Evolutionary conservation across 2,797 vertebrate genomes (phyloP).

Genomic region (Jordanella pulchra): DNA sequence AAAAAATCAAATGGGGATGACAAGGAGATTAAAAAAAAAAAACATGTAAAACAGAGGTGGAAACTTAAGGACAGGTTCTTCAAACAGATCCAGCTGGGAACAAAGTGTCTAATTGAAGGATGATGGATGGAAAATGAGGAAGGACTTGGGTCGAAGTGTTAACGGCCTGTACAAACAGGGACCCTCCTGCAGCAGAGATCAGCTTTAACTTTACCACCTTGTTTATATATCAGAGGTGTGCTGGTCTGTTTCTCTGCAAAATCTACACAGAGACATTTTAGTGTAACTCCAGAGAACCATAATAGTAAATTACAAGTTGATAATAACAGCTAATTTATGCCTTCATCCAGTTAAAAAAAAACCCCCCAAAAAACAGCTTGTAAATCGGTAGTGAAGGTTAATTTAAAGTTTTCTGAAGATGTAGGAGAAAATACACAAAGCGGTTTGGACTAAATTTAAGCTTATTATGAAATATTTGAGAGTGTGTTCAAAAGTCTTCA

Average conservation of each 20-base stretch:
- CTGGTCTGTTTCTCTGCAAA: not conserved
- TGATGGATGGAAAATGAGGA: constrained; percentile 22
- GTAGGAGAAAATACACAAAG: not conserved
- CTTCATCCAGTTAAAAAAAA: not conserved
- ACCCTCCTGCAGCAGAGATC: not conserved
- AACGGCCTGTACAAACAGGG: not conserved
- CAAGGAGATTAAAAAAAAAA: not conserved
- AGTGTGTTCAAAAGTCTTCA: not conserved
- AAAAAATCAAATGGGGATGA: not conserved
- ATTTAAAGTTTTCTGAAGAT: not conserved
- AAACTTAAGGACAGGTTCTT: constrained; percentile 2
- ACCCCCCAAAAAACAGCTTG: too few relatives aligned
- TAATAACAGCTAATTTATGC: not conserved
- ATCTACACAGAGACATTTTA: not conserved
- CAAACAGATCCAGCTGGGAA: constrained; percentile 12
- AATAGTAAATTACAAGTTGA: not conserved
- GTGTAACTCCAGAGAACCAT: not conserved
- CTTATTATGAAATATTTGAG: not conserved
- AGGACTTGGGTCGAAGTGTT: not conserved
- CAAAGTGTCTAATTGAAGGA: constrained; percentile 10
- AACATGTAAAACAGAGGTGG: not conserved
- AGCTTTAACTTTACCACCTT: not conserved
- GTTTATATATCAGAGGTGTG: not conserved
- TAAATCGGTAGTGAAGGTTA: too few relatives aligned
- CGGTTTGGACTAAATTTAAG: not conserved